Evolutionary conservation across 2,113 vertebrate genomes (phyloP), one percentile per base, ranked within the genome.

Genomic region (Corydoras maculifer): DNA sequence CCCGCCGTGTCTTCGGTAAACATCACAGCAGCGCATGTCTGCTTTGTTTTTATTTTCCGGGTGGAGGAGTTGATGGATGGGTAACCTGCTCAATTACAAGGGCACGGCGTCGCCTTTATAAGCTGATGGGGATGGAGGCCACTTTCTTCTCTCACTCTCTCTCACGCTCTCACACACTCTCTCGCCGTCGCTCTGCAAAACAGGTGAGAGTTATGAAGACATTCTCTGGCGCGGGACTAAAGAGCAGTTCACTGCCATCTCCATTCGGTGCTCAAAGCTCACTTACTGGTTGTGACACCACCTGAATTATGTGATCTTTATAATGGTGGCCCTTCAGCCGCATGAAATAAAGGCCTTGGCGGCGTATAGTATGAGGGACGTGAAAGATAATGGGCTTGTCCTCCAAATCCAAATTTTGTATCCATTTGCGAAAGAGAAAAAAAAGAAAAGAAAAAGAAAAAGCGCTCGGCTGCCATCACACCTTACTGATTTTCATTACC

Each of bases 61-160:
- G 84, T 89, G 89, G 88, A 86, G 87, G 82, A 75, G 84, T 84
- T 91, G 89, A 90, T 91, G 88, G 88, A 91, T 91, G 90, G 89
- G 87, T 89, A 87, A 90, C 87, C 88, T 87, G 82, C 84, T 87
- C 87, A 90, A 89, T 91, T 89, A 90, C 88, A 90, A 90, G 90
- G 90, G 88, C 88, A 89, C 87, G 89, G 87, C 88, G 89, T 89
- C 89, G 89, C 86, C 87, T 91, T 88, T 79, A 84, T 81, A 79
- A 87, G 86, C 87, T 86, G 86, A 89, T 89, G 86, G 87, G 86
- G 82, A 88, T 84, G 89, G 89, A 90, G 90, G 87, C 81, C 82
- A 78, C 79, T 65, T 69, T 65, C 80, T 77, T 71, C 66, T 51
- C 75, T 75, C 66, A 70, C 69, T 75, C 72, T 64, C 69, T 30